These are phyloP conservation scores for Sussaba pulchella DNA, from an alignment of 2,888 invertebrate genomes.

Conservation along the genomic window DNA sequence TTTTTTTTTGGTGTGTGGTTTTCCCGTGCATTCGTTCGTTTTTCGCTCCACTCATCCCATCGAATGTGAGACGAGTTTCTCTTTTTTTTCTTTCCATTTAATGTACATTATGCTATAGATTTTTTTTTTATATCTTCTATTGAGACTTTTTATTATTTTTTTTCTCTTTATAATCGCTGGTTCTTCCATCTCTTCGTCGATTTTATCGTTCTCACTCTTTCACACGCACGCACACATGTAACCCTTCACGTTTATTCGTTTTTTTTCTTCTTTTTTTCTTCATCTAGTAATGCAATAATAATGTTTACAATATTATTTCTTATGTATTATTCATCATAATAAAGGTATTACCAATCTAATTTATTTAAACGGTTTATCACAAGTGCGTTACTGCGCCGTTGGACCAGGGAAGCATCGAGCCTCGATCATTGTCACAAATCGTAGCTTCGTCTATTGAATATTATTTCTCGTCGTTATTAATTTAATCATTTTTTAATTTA, in stretches of 20 bases:
- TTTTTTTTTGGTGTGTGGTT: conserved; percentile 3
- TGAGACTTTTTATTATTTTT: conserved; percentile 30
- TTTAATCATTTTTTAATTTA: conserved; percentile 30
- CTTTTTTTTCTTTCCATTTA: conserved; percentile 52
- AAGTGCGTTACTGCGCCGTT: conserved; percentile 78
- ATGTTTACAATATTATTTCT: conserved; percentile 34
- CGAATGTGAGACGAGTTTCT: conserved; percentile 22
- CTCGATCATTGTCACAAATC: conserved; percentile 18
- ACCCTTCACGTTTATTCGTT: background rate
- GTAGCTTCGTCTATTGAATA: conserved; percentile 36
- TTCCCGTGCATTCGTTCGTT: background rate
- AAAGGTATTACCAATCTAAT: conserved; percentile 60
- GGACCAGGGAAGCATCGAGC: conserved; percentile 56
- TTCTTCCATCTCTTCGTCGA: conserved; percentile 32
- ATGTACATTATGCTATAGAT: conserved; percentile 64
- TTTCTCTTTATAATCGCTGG: conserved; percentile 36
- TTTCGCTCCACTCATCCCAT: conserved; percentile 34
- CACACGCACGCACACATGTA: conserved; percentile 20
- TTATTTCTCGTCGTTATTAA: conserved; percentile 34
- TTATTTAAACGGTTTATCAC: conserved; percentile 76
- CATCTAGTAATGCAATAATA: conserved; percentile 39
- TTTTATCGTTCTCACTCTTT: conserved; percentile 35
- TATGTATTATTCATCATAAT: conserved; percentile 53
- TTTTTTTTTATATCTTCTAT: conserved; percentile 5
- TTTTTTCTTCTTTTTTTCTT: conserved; percentile 29